phyloP scores from a whole-genome alignment of 2,888 invertebrate genomes.

The Ornithoptera priamus region DNA sequence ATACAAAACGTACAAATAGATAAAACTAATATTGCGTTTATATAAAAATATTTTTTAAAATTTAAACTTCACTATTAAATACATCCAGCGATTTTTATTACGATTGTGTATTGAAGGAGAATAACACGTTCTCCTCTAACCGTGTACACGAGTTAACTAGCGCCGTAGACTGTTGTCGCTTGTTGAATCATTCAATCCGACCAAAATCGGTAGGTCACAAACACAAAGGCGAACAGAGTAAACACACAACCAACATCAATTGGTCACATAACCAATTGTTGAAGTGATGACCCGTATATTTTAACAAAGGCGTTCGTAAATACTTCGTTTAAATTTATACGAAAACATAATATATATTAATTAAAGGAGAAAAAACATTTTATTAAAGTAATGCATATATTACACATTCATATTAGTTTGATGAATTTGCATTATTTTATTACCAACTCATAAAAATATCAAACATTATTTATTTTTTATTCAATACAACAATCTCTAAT shows the following conservation, averaged over 20 bases:
- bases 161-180: background rate
- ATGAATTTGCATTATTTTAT: no score
- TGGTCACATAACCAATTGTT: slow-evolving; percentile 18
- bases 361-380: background rate
- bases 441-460: no score
- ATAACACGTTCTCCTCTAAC: slow-evolving; percentile 11
- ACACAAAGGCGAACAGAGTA: slow-evolving; percentile 3
- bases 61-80: background rate
- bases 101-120: slow-evolving; percentile 1
- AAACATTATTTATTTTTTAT: no score
- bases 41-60: background rate
- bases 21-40: background rate
- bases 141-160: slow-evolving; percentile 21
- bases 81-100: background rate
- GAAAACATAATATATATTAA: background rate
- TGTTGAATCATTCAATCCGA: slow-evolving; percentile 25
- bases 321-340: background rate
- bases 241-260: slow-evolving; percentile 3
- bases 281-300: slow-evolving; percentile 16
- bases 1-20: background rate
- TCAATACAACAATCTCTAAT: no score
- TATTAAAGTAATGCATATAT: no score
- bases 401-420: no score
- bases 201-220: slow-evolving; percentile 12
- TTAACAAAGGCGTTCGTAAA: slow-evolving; percentile 12